Percentiles rank a stretch among this genome's conserved stretches.
Conservation (phyloP, 2,113 vertebrate species). For the Xenus cinereus region DNA sequence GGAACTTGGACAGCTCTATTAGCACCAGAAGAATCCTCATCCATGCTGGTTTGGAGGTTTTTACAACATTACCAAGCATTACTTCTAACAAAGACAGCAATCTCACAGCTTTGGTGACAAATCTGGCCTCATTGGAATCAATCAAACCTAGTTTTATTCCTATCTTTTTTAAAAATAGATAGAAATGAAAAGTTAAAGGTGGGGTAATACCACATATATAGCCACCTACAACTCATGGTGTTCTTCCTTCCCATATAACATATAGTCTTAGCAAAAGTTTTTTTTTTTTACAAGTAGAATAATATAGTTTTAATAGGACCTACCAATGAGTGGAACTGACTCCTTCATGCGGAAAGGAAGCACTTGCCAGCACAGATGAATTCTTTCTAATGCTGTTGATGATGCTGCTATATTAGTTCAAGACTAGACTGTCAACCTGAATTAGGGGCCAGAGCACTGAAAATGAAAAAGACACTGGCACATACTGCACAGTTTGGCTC, state of each 20-base stretch:
- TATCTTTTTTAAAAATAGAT: too few relatives aligned
- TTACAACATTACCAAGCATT: neutral
- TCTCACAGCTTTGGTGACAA: neutral
- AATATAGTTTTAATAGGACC: neutral
- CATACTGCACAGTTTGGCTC: neutral
- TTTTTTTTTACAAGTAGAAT: neutral
- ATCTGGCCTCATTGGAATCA: neutral
- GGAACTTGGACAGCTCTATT: neutral
- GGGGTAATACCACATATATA: neutral
- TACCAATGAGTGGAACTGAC: neutral
- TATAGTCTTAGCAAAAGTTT: neutral
- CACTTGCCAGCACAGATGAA: neutral
- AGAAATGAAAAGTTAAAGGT: neutral
- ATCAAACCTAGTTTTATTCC: neutral
- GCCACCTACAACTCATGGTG: neutral
- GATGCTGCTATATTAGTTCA: neutral
- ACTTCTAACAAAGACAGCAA: neutral
- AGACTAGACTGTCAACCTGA: neutral
- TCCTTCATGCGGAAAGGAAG: neutral
- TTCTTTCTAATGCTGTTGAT: neutral
- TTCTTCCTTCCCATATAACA: neutral
- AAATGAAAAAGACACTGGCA: slow-evolving; percentile 19
- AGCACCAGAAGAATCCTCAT: neutral
- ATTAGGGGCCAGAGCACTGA: neutral
- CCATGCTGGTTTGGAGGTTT: neutral